Conservation (phyloP, 2,888 invertebrate genomes). For the Philereme vetulata region DNA sequence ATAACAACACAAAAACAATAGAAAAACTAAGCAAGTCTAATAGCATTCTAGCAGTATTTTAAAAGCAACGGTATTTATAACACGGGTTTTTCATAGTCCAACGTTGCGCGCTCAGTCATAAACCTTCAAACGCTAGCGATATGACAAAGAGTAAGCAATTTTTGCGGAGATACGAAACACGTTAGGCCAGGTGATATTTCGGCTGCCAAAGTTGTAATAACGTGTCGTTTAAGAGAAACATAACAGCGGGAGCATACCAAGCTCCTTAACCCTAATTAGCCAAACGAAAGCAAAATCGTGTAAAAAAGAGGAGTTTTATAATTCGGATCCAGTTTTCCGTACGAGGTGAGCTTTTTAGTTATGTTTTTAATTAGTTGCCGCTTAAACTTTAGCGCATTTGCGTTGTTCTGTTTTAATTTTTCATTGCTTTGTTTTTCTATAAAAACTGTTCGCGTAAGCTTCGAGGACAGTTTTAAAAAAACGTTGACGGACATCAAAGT, state of each 20-base stretch:
- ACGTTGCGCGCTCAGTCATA: too few species aligned
- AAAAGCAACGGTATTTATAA: too few species aligned
- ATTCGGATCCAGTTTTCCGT: constrained; percentile 68
- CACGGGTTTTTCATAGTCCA: too few species aligned
- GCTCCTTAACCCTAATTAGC: constrained; percentile 75
- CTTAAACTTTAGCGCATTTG: constrained; percentile 69
- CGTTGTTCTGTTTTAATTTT: constrained; percentile 58
- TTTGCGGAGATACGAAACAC: not conserved
- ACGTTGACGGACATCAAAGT: not conserved
- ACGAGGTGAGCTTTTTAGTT: constrained; percentile 61
- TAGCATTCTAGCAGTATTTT: too few species aligned
- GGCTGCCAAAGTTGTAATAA: constrained; percentile 20
- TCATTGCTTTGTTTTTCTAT: constrained; percentile 48
- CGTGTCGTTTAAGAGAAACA: constrained; percentile 31
- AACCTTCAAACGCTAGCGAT: too few species aligned
- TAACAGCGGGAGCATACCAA: constrained; percentile 53
- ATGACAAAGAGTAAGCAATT: constrained; percentile 3
- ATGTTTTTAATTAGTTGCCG: constrained; percentile 78
- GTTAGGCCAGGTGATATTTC: constrained; percentile 9
- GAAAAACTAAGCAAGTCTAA: too few species aligned
- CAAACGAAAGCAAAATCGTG: constrained; percentile 70
- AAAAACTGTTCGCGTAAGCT: constrained; percentile 27
- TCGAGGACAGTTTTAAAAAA: constrained; percentile 37
- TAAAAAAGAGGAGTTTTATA: constrained; percentile 66
- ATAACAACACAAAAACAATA: too few species aligned